Percentiles rank a stretch among this genome's conserved stretches.
Evolutionary conservation across 2,888 invertebrate species (phyloP).

Genomic region (Rhagophthalmus giganteus): DNA sequence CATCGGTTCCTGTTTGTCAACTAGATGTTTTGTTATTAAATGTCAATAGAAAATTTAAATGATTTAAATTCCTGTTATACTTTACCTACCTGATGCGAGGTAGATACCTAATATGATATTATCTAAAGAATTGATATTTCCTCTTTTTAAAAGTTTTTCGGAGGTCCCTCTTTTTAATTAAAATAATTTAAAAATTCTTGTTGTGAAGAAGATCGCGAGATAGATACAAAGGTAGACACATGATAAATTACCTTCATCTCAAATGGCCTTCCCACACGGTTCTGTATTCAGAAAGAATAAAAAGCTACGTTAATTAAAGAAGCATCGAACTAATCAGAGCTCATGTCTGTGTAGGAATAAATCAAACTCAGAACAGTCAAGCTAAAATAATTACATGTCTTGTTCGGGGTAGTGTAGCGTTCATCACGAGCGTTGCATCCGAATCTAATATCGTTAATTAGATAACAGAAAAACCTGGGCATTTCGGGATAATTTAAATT

Average conservation of each 20-base stretch:
- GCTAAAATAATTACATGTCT: slow-evolving; percentile 58
- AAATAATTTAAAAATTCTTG: slow-evolving; percentile 30
- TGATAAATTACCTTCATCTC: slow-evolving; percentile 49
- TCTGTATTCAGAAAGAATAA: slow-evolving; percentile 48
- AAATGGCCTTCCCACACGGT: slow-evolving; percentile 45
- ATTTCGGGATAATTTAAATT: slow-evolving; percentile 47
- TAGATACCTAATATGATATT: no score
- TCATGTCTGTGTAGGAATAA: slow-evolving; percentile 56
- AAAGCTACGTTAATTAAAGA: slow-evolving; percentile 57
- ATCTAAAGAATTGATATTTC: no score
- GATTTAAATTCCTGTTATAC: no score
- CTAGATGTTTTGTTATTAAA: no score
- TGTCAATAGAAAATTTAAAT: no score
- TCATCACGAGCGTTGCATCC: slow-evolving; percentile 56
- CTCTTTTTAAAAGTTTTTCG: not conserved
- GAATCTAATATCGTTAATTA: slow-evolving; percentile 58
- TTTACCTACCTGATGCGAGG: no score
- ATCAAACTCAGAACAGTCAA: slow-evolving; percentile 56
- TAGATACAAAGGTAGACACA: slow-evolving; percentile 41
- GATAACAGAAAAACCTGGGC: slow-evolving; percentile 52
- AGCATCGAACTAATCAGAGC: slow-evolving; percentile 58
- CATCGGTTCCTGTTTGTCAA: no score
- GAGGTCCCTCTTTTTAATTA: slow-evolving; percentile 20
- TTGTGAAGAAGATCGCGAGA: slow-evolving; percentile 37
- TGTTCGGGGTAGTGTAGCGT: slow-evolving; percentile 55